These are phyloP conservation scores for Hemiscyllium ocellatum DNA, from an alignment of 2,113 vertebrate genomes.

Conservation along the genomic window DNA sequence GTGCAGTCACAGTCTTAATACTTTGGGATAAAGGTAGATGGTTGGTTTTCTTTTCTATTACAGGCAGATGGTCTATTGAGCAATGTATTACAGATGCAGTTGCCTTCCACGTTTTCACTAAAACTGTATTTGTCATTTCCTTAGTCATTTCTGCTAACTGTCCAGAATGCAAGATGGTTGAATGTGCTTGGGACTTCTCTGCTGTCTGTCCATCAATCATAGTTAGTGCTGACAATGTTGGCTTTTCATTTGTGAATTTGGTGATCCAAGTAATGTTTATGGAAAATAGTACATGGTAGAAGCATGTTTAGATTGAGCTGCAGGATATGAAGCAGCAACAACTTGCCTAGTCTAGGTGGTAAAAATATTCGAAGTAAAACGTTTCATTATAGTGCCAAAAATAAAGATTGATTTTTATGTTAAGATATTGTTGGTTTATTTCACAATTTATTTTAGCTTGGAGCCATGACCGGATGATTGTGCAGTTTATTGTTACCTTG, in stretches of 20 bases:
- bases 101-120: background rate
- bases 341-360: background rate
- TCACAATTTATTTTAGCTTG: background rate
- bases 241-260: background rate
- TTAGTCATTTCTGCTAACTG: background rate
- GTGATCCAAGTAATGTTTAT: constrained; percentile 29
- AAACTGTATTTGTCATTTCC: background rate
- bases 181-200: background rate
- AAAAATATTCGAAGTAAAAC: background rate
- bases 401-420: background rate
- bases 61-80: background rate
- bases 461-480: background rate
- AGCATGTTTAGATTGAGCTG: background rate
- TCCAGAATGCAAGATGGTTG: constrained; percentile 1
- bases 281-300: background rate
- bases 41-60: background rate
- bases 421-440: background rate
- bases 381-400: background rate
- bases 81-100: background rate
- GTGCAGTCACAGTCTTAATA: background rate
- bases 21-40: background rate
- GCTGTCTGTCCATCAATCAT: background rate
- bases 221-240: background rate
- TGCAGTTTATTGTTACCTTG: background rate
- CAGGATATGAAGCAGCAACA: background rate